phyloP scores from a whole-genome alignment of 2,113 vertebrate species.

The Pollachius pollachius region DNA sequence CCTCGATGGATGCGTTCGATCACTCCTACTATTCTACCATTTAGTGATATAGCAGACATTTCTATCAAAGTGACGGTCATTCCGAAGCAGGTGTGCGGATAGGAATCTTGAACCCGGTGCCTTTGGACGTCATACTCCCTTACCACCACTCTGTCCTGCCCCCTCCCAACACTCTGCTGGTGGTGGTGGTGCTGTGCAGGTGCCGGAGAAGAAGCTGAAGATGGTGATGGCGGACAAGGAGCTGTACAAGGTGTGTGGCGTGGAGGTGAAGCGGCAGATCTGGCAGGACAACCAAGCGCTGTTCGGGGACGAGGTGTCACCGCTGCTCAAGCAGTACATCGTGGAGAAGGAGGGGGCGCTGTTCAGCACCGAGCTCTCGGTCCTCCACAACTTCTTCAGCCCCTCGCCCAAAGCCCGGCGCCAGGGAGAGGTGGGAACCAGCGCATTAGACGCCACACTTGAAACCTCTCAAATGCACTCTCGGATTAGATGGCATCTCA shows the following conservation, averaged over 20 bases:
- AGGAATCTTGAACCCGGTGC: too few species aligned
- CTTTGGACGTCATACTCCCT: too few species aligned
- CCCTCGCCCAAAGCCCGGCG: constrained; percentile 88
- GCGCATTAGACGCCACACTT: not conserved
- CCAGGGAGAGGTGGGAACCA: constrained; percentile 85
- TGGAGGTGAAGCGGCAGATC: constrained; percentile 98
- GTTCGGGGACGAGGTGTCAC: constrained; percentile 95
- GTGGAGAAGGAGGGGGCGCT: constrained; percentile 92
- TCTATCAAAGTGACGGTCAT: not conserved
- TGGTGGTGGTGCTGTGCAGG: constrained; percentile 63
- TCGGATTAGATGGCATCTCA: too few species aligned
- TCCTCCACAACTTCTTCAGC: constrained; percentile 96
- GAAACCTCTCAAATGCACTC: not conserved
- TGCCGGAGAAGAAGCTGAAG: constrained; percentile 97
- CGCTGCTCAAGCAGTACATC: constrained; percentile 94
- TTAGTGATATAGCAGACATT: not conserved
- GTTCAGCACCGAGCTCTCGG: constrained; percentile 90
- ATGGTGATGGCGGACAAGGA: constrained; percentile 97
- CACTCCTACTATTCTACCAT: not conserved
- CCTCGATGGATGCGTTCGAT: too few species aligned
- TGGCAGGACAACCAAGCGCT: constrained; percentile 99
- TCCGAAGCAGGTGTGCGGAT: not conserved
- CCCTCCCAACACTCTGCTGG: too few species aligned
- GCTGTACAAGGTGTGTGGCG: constrained; percentile 91
- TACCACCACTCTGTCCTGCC: too few species aligned